Evolutionary conservation across 2,888 invertebrate species (phyloP), one percentile per base, ranked within the genome.

Genomic region (Amphimallon solstitiale): DNA sequence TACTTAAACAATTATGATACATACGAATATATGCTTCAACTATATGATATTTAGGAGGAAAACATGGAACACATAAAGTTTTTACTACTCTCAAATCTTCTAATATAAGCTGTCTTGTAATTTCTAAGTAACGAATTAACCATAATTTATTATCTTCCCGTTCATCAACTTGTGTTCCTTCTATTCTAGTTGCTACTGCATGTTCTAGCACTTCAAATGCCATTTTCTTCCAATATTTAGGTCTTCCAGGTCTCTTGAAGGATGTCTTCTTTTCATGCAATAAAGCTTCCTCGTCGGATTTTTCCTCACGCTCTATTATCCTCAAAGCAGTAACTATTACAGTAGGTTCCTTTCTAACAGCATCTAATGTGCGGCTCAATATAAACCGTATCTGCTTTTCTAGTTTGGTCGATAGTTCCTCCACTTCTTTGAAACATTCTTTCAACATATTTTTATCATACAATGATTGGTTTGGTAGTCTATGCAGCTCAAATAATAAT

Each of bases 251-350:
- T 0, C 98, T 95, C 83, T 95, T 86, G 79, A 98, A 99, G 0
- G 94, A 94, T 2, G 92, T 92, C 73, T 91, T 90, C 70, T 88
- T 89, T 74, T 90, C 88, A 79, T 93, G 89, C 84, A 91, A 81
- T 70, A 92, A 76, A 7, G 95, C 94, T 83, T 93, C 92, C 74
- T 90, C 89, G 85, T 99, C 99, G 34, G 94, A 91, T 82, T 94
- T 94, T 78, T 99, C 98, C 81, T 99, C 99, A 62, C 98, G 86
- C 81, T 99, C 98, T 75, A 99, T 95, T 63, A 99, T 97, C 71
- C 99, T 86, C 37, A 99, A 82, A 0, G 95, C 97, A 5, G 98
- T 98, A 0, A 99, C 99, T 73, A 99, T 94, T 6, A 96, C 91
- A 0, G 95, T 95, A 0, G 96, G 96, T 78, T 97, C 95, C 80